A percentile compares a stretch with the other conserved stretches of the same genome.
Evolutionary conservation across 2,797 vertebrate genomes (phyloP).

Genomic region (Cheirogaleus major): DNA sequence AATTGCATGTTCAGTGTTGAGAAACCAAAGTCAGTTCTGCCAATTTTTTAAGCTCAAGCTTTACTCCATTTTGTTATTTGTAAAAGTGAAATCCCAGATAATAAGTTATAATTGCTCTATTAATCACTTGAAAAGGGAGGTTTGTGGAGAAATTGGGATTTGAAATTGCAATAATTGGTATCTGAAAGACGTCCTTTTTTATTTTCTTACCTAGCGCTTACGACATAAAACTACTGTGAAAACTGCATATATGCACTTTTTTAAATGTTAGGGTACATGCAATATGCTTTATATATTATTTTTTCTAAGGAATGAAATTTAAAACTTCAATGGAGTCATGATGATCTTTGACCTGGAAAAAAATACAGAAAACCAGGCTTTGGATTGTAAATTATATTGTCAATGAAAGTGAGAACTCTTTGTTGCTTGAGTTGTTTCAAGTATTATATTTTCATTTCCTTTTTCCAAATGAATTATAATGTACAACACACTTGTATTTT

Average conservation of each 20-base stretch:
- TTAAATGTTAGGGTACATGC: conserved; percentile 51
- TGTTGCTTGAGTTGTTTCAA: conserved; percentile 70
- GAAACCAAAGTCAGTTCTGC: conserved; percentile 79
- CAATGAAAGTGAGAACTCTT: conserved; percentile 64
- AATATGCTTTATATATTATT: conserved; percentile 43
- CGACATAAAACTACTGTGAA: conserved; percentile 55
- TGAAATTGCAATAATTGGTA: conserved; percentile 81
- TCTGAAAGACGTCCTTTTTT: conserved; percentile 61
- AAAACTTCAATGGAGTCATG: conserved; percentile 60
- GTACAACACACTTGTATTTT: conserved; percentile 52
- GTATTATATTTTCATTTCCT: conserved; percentile 63
- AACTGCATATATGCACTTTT: conserved; percentile 43
- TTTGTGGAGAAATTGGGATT: conserved; percentile 74
- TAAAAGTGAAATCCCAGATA: conserved; percentile 83
- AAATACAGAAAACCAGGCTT: conserved; percentile 55
- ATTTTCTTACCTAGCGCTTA: conserved; percentile 43
- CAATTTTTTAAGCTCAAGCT: conserved; percentile 74
- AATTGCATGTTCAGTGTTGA: conserved; percentile 83
- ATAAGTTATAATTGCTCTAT: conserved; percentile 87
- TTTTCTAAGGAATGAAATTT: conserved; percentile 71
- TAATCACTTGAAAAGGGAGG: conserved; percentile 85
- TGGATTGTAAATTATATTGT: conserved; percentile 78
- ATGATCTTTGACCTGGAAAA: conserved; percentile 61
- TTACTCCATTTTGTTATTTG: conserved; percentile 76
- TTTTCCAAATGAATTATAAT: conserved; percentile 72